Conservation (phyloP, 2,888 invertebrate species). For the Patella depressa region DNA sequence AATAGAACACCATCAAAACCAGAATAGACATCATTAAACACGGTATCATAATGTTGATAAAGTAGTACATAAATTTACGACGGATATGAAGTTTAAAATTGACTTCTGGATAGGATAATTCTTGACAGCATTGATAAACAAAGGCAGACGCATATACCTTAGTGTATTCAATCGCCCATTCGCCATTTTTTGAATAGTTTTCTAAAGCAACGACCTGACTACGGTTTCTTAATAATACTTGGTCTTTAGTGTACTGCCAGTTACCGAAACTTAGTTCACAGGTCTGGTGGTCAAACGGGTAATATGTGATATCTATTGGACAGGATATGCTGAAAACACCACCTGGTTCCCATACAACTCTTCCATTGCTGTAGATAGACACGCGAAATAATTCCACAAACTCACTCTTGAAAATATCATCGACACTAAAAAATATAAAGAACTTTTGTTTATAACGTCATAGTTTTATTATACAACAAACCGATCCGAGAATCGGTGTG, state of each 20-base stretch:
- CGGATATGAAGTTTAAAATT: slow-evolving; percentile 36
- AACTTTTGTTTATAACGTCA: too few species aligned
- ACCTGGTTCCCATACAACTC: slow-evolving; percentile 50
- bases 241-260: slow-evolving; percentile 48
- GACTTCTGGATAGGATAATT: slow-evolving; percentile 40
- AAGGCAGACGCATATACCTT: slow-evolving; percentile 36
- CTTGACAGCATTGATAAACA: slow-evolving; percentile 42
- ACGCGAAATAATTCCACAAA: slow-evolving; percentile 45
- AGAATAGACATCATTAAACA: slow-evolving; percentile 58
- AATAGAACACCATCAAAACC: slow-evolving; percentile 57
- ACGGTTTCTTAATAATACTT: slow-evolving; percentile 37
- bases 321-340: slow-evolving; percentile 49
- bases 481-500: too few species aligned
- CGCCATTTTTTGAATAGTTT: slow-evolving; percentile 48
- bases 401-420: slow-evolving; percentile 43
- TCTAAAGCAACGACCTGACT: slow-evolving; percentile 32
- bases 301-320: slow-evolving; percentile 48
- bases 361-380: slow-evolving; percentile 38
- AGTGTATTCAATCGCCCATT: slow-evolving; percentile 47
- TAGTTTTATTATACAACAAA: too few species aligned
- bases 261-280: slow-evolving; percentile 46
- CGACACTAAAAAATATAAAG: slow-evolving; percentile 36
- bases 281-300: slow-evolving; percentile 51
- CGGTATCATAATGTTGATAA: slow-evolving; percentile 59
- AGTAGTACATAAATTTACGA: slow-evolving; percentile 52